These are phyloP conservation scores for Pogonomyrmex californicus DNA, from an alignment of 1,140 invertebrate genomes.

Conservation along the genomic window DNA sequence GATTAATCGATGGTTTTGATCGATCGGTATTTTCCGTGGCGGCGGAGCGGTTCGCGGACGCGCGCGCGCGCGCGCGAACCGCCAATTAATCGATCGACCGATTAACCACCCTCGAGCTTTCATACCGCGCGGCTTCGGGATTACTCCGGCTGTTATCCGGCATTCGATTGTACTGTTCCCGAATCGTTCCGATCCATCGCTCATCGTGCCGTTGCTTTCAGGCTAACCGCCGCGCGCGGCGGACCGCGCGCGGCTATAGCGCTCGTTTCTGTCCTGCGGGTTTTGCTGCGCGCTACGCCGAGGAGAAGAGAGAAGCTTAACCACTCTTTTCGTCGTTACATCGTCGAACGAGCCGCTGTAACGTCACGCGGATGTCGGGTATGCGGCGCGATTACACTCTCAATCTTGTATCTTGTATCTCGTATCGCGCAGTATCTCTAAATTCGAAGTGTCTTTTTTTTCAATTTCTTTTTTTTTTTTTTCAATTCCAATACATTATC, in stretches of 20 bases:
- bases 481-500: no score
- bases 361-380: constrained; percentile 37
- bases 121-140: constrained; percentile 18
- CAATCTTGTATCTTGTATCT: no score
- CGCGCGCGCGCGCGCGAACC: constrained; percentile 26
- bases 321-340: constrained; percentile 59
- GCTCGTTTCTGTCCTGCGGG: constrained; percentile 56
- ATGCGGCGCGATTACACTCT: constrained; percentile 29
- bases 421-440: no score
- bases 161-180: constrained; percentile 58
- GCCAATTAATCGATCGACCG: constrained; percentile 61
- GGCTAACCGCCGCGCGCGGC: constrained; percentile 30
- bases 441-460: no score
- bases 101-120: constrained; percentile 50
- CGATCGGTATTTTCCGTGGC: constrained; percentile 56
- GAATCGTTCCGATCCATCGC: constrained; percentile 66
- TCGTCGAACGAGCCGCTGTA: constrained; percentile 46
- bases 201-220: constrained; percentile 54
- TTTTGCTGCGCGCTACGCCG: constrained; percentile 49
- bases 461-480: no score
- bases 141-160: constrained; percentile 30
- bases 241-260: neutral
- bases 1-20: constrained; percentile 55
- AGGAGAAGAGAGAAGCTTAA: constrained; percentile 1
- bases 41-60: constrained; percentile 10